These are phyloP conservation scores for Dinoponera quadriceps DNA, from an alignment of 1,140 invertebrate genomes.

Conservation along the genomic window DNA sequence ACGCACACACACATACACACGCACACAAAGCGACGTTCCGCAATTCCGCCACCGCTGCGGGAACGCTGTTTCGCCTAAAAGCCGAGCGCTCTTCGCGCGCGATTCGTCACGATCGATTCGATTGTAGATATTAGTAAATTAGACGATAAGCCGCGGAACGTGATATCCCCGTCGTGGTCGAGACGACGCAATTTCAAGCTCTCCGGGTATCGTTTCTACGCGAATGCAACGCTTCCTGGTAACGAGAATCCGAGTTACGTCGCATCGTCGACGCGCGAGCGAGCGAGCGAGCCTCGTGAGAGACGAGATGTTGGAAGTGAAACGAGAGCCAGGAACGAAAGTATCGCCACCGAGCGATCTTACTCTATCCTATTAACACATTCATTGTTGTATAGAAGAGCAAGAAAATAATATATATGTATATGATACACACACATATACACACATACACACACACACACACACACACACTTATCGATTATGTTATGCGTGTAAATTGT, in stretches of 20 bases:
- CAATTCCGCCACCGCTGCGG: too few relatives aligned
- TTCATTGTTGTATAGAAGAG: slow-evolving; percentile 75
- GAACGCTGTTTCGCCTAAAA: not conserved
- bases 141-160: not conserved
- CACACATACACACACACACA: too few relatives aligned
- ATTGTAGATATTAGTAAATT: slow-evolving; percentile 25
- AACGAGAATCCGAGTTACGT: not conserved
- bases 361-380: slow-evolving; percentile 69
- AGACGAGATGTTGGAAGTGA: slow-evolving; percentile 62
- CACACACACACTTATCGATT: slow-evolving; percentile 78
- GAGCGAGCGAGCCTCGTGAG: not conserved
- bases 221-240: not conserved
- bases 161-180: not conserved
- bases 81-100: not conserved
- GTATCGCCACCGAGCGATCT: slow-evolving; percentile 59
- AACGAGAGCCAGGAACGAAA: slow-evolving; percentile 48
- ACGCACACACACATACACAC: too few relatives aligned
- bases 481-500: slow-evolving; percentile 83
- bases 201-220: slow-evolving; percentile 6
- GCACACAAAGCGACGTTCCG: too few relatives aligned
- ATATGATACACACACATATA: slow-evolving; percentile 66
- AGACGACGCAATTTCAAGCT: not conserved
- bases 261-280: not conserved
- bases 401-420: slow-evolving; percentile 55
- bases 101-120: not conserved